Percentiles rank a stretch among this genome's conserved stretches.
Conservation (phyloP, 2,888 invertebrate genomes). For the Leucophora obtusa region DNA sequence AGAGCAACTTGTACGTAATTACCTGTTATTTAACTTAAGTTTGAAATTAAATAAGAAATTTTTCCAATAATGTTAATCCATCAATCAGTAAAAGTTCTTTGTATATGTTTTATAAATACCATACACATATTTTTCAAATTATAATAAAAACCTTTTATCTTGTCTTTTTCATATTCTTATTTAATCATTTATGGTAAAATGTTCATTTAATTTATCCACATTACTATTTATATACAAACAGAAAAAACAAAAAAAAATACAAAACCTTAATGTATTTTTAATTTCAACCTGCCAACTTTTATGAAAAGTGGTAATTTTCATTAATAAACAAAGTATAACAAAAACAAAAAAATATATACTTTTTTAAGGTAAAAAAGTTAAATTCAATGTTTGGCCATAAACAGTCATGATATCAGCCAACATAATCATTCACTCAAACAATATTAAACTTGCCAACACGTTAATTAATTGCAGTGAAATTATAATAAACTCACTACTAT, state of each 20-base stretch:
- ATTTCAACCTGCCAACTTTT: constrained; percentile 61
- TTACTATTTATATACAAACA: neutral
- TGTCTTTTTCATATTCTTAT: constrained; percentile 22
- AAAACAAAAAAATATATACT: constrained; percentile 25
- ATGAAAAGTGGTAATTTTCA: constrained; percentile 62
- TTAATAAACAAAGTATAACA: constrained; percentile 51
- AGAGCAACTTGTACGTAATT: too few relatives aligned
- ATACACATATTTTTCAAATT: neutral
- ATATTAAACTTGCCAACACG: constrained; percentile 64
- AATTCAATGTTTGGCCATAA: constrained; percentile 46
- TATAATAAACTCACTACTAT: constrained; percentile 55
- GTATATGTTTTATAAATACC: neutral
- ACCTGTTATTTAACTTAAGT: too few relatives aligned
- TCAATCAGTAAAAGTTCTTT: neutral
- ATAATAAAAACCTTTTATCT: neutral
- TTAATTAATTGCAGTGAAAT: constrained; percentile 64
- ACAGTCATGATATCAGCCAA: constrained; percentile 33
- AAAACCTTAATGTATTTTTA: constrained; percentile 62
- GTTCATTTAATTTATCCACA: constrained; percentile 26
- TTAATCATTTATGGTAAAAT: constrained; percentile 39
- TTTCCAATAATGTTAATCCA: too few relatives aligned
- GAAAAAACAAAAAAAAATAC: neutral
- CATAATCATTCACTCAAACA: constrained; percentile 59
- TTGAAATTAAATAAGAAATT: too few relatives aligned
- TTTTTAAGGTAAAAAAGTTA: constrained; percentile 24